Evolutionary conservation across 2,797 vertebrate genomes (phyloP).

Genomic region (Pelochelys cantorii): DNA sequence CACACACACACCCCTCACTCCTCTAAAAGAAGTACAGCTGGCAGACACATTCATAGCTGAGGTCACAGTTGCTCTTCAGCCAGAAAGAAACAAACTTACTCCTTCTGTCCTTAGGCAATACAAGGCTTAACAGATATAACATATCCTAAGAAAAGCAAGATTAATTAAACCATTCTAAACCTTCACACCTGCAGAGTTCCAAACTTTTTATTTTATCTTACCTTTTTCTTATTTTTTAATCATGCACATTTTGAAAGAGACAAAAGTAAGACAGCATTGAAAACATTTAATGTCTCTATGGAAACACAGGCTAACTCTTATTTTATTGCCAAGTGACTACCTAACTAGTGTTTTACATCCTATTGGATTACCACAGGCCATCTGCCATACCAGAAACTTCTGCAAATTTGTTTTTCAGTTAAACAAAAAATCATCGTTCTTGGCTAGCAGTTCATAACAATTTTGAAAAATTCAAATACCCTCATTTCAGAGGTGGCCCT

Average conservation of each 20-base stretch:
- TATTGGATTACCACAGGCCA: slow-evolving; percentile 66
- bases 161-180: background rate
- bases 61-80: slow-evolving; percentile 24
- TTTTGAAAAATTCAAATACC: slow-evolving; percentile 63
- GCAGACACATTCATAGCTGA: background rate
- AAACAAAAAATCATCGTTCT: slow-evolving; percentile 62
- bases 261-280: slow-evolving; percentile 65
- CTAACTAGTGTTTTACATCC: slow-evolving; percentile 65
- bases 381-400: slow-evolving; percentile 70
- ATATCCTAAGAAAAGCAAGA: background rate
- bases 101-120: background rate
- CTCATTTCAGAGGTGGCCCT: slow-evolving; percentile 49
- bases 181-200: background rate
- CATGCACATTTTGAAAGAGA: slow-evolving; percentile 53
- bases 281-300: slow-evolving; percentile 75
- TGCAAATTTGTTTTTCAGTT: background rate
- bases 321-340: slow-evolving; percentile 69
- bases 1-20: background rate
- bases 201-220: slow-evolving; percentile 38
- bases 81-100: slow-evolving; percentile 31
- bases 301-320: slow-evolving; percentile 73
- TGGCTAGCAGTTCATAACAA: slow-evolving; percentile 31
- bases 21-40: slow-evolving; percentile 27
- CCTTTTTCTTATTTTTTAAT: slow-evolving; percentile 46
- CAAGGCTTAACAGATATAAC: background rate